phyloP scores from a whole-genome alignment of 2,113 vertebrate species.

The Morphnarchus princeps region DNA sequence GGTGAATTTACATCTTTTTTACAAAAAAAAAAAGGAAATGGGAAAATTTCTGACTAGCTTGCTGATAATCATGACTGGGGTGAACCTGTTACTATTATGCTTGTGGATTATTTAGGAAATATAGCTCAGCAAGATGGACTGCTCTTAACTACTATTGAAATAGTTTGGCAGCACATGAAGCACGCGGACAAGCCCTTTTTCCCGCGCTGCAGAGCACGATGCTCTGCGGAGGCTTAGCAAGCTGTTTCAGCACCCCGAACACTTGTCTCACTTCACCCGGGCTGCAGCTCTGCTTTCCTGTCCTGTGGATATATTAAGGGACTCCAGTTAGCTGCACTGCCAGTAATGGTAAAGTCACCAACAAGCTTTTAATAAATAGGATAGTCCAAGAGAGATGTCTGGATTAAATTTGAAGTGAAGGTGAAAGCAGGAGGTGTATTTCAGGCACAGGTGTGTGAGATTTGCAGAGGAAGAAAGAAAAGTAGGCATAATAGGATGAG shows the following conservation, averaged over 20 bases:
- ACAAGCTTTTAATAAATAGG: not conserved
- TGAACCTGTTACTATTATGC: not conserved
- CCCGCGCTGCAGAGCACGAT: rapidly evolving
- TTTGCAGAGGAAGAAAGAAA: not conserved
- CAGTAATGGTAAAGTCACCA: not conserved
- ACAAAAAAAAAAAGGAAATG: rapidly evolving
- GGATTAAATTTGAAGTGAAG: not conserved
- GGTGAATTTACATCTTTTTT: not conserved
- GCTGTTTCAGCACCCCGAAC: not conserved
- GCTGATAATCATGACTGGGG: rapidly evolving
- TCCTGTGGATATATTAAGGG: not conserved
- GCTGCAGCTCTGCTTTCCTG: not conserved
- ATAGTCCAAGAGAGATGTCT: not conserved
- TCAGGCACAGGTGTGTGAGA: not conserved
- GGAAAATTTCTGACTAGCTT: not conserved
- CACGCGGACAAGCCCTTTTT: rapidly evolving
- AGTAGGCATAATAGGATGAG: not conserved
- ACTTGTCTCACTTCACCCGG: not conserved
- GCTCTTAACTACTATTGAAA: not conserved
- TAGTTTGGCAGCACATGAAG: not conserved
- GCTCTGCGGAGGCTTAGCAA: not conserved
- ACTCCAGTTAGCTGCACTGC: not conserved
- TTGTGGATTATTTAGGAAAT: not conserved
- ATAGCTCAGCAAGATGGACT: no score
- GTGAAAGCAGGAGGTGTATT: not conserved